Base-by-base conservation (phyloP, 2,113 vertebrate species). In the Eurystomus gularis region DNA sequence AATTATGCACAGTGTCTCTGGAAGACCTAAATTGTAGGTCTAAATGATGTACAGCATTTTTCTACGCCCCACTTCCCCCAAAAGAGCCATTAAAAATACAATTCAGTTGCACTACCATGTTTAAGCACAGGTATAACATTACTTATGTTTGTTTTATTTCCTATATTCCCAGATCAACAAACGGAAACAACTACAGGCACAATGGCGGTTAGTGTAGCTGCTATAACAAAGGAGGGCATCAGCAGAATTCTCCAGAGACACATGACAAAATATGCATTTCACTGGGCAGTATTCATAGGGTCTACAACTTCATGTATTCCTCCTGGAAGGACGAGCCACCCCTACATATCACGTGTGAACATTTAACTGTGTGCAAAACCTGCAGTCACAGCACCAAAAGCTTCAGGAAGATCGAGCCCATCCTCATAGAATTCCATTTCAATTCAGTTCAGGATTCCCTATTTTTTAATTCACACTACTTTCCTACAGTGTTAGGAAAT, bases 301-400 rank as follows among this genome's bases (percentile, higher is more conserved):
- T 70, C 49, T 58, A 31, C 28, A 66, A 13, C 13, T 52, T 49
- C n/a, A 55, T 10, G 29, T 26, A 1, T 48, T 86, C 35, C 61
- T 60, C 61, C 29, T 69, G 17, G 26, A 69, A 72, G 62, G 39
- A 37, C 11, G 26, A 73, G 11, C 11, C n/a, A 72, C 18, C 29
- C 33, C 39, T 3, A 0, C 26, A 57, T 40, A 60, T 57, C 37
- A 76, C 0, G 0, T 20, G 39, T 1, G 7, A 58, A 33, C 48
- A 29, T 61, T 75, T 39, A 52, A 51, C 68, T 64, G 7, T 1
- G 25, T 14, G 29, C 44, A 95, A 71, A 90, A 49, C 12, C 28
- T 19, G 17, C 58, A 82, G 31, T 16, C 86, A 37, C 24, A 57
- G 49, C n/a, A 65, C 44, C 62, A 82, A 64, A 82, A 71, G 31